These are phyloP conservation scores for Caenorhabditis sulstoni DNA, from an alignment of 2,888 invertebrate species.

Conservation along the genomic window DNA sequence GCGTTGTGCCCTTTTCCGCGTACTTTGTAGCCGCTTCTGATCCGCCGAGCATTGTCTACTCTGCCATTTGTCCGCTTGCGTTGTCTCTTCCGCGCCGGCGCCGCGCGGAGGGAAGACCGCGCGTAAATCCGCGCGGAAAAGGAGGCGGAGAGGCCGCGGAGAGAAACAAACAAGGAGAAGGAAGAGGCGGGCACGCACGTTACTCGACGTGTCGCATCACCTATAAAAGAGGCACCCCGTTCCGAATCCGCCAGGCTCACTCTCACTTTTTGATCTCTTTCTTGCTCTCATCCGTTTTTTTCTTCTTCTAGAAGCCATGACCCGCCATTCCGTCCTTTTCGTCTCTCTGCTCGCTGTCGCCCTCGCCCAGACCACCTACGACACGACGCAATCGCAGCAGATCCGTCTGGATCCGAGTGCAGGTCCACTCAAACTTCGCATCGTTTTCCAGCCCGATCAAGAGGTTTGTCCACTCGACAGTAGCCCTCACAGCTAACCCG, in stretches of 20 bases:
- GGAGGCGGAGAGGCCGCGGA: background rate
- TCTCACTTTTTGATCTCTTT: conserved; percentile 3
- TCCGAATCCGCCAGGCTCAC: conserved; percentile 24
- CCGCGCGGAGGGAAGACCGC: conserved; percentile 7
- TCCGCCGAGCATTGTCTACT: conserved; percentile 4
- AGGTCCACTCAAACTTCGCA: conserved; percentile 50
- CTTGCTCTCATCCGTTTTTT: conserved; percentile 2
- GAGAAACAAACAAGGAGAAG: conserved; percentile 43
- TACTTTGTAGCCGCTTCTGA: conserved; percentile 18
- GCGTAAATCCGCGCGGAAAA: conserved; percentile 30
- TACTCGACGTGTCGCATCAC: conserved; percentile 50
- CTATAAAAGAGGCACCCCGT: conserved; percentile 40
- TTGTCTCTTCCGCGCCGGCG: conserved; percentile 24
- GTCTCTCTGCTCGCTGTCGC: conserved; percentile 36
- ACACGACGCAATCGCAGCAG: conserved; percentile 31
- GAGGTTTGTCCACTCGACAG: background rate
- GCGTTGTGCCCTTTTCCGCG: background rate
- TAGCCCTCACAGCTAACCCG: background rate
- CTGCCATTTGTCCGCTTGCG: conserved; percentile 18
- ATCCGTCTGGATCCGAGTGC: conserved; percentile 47
- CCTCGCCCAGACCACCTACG: conserved; percentile 22
- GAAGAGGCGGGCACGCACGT: conserved; percentile 31
- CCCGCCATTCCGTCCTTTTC: conserved; percentile 25
- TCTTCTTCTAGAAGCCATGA: conserved; percentile 4
- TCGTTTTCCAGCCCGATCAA: conserved; percentile 57